A percentile compares a stretch with the other conserved stretches of the same genome.
phyloP scores from a whole-genome alignment of 2,888 invertebrate species.

The Dyspetes luteomarginatus region DNA sequence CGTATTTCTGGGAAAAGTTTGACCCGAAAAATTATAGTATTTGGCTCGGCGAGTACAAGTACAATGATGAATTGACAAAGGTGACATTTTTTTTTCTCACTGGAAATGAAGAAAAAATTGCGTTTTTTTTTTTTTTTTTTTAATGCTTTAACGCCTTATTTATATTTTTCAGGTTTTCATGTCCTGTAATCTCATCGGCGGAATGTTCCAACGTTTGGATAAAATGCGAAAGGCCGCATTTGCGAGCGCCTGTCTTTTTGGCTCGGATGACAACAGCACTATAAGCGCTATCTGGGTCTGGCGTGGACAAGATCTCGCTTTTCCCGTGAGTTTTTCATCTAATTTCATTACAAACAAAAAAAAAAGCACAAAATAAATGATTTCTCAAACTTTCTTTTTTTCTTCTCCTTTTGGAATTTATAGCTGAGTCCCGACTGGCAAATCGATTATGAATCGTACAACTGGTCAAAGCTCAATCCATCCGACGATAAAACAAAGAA shows the following conservation, averaged over 20 bases:
- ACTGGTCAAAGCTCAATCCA: conserved; percentile 97
- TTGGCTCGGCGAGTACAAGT: conserved; percentile 99
- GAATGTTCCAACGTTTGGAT: conserved; percentile 99
- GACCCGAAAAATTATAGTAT: conserved; percentile 98
- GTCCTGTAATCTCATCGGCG: conserved; percentile 98
- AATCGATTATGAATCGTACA: conserved; percentile 98
- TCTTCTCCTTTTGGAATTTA: conserved; percentile 74
- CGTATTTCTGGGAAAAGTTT: conserved; percentile 99
- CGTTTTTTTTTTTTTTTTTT: background rate
- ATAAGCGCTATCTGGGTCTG: conserved; percentile 99
- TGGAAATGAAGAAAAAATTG: background rate
- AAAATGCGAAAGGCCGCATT: conserved; percentile 99
- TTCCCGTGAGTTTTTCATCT: conserved; percentile 85
- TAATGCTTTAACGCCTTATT: background rate
- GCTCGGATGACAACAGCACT: conserved; percentile 94
- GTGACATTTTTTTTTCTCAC: too few relatives aligned
- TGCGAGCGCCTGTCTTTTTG: conserved; percentile 96
- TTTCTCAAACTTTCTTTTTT: background rate
- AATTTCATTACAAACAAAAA: conserved; percentile 6
- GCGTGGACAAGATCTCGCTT: conserved; percentile 97
- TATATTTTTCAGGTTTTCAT: conserved; percentile 89
- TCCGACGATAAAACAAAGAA: conserved; percentile 92
- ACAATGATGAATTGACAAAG: conserved; percentile 94
- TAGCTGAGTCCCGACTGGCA: conserved; percentile 96
- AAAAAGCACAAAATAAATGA: background rate